Evolutionary conservation across 2,797 vertebrate species (phyloP).

Genomic region (Melanotaenia pygmaea): DNA sequence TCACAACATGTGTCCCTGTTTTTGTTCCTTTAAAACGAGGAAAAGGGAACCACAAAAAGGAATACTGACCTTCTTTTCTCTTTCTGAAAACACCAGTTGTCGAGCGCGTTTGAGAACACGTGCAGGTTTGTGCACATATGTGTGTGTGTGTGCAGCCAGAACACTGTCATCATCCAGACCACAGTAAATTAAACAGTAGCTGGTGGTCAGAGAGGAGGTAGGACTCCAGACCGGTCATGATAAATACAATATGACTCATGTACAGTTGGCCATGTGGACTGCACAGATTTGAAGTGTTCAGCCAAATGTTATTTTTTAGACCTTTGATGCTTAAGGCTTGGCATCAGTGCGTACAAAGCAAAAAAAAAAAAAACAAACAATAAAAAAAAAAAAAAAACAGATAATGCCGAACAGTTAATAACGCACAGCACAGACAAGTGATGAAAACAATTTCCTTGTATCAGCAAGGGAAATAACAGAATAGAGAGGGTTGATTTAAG

Average conservation of each 20-base stretch:
- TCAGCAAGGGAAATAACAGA: conserved; percentile 52
- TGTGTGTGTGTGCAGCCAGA: conserved; percentile 9
- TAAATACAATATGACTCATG: conserved; percentile 58
- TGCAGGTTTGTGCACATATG: conserved; percentile 16
- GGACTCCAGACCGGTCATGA: conserved; percentile 38
- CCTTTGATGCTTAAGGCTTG: conserved; percentile 15
- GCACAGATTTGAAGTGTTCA: conserved; percentile 31
- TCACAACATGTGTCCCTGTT: conserved; percentile 77
- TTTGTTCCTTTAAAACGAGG: conserved; percentile 61
- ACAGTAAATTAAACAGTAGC: conserved; percentile 59
- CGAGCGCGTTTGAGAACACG: conserved; percentile 38
- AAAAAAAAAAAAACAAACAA: conserved; percentile 1
- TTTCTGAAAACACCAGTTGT: conserved; percentile 68
- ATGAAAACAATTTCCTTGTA: conserved; percentile 20
- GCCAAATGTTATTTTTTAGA: conserved; percentile 40
- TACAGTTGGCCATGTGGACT: conserved; percentile 38
- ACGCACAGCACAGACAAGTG: conserved; percentile 17
- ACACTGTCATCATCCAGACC: conserved; percentile 61
- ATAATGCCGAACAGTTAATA: conserved; percentile 30
- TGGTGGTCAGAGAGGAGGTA: conserved; percentile 42
- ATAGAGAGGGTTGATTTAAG: conserved; percentile 17
- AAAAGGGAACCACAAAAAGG: conserved; percentile 46
- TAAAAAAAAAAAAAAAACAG: conserved; percentile 8
- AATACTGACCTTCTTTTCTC: conserved; percentile 38
- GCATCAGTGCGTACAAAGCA: neutral